Percentiles rank a stretch among this genome's conserved stretches.
These are phyloP conservation scores for Mesocricetus auratus DNA, from an alignment of 2,113 vertebrate species.

Conservation along the genomic window DNA sequence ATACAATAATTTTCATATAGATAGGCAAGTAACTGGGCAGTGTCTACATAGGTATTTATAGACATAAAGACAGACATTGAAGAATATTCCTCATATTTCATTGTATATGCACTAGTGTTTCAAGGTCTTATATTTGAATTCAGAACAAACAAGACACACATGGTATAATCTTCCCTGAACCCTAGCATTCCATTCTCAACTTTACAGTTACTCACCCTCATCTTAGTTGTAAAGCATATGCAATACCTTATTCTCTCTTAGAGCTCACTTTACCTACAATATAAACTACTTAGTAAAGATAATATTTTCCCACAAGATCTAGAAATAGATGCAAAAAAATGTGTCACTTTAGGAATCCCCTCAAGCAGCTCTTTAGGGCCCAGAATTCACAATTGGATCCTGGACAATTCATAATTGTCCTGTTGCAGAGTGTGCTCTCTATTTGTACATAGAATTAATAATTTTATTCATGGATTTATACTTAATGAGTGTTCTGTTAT, in stretches of 20 bases:
- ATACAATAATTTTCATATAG: neutral
- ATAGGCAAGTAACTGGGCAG: neutral
- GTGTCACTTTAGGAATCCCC: neutral
- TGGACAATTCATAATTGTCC: no score
- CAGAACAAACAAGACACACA: neutral
- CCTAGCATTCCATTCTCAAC: neutral
- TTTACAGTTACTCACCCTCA: neutral
- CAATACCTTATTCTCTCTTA: neutral
- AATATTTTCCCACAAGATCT: neutral
- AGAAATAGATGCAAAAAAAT: neutral
- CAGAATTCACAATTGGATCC: neutral
- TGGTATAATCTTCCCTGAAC: neutral
- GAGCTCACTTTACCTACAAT: neutral
- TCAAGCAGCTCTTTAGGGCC: neutral
- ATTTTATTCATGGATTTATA: constrained; percentile 37
- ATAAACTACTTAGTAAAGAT: neutral
- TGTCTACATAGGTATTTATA: neutral
- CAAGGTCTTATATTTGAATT: neutral
- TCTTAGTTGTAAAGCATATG: neutral
- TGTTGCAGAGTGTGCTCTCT: neutral
- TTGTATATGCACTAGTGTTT: neutral
- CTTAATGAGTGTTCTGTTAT: neutral
- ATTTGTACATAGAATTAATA: constrained; percentile 1
- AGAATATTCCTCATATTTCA: neutral
- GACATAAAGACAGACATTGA: neutral